Evolutionary conservation across 2,113 vertebrate genomes (phyloP), one percentile per base, ranked within the genome.

Genomic region (Verasper variegatus): DNA sequence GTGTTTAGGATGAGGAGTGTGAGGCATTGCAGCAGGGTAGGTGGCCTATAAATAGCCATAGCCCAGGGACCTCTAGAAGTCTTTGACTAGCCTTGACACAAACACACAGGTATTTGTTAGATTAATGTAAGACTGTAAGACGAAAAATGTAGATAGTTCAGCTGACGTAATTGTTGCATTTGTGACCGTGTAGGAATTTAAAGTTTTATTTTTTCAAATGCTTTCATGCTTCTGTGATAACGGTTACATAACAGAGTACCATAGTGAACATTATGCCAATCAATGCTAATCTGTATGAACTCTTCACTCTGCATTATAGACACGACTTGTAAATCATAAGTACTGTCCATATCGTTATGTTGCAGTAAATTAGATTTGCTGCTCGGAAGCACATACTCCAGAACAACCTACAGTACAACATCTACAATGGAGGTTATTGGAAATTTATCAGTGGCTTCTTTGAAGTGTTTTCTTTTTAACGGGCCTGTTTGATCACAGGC

Each of bases 21-120:
- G 76, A 88, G 72, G 75, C 78, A 82, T 57, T 89, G 86, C 86
- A 91, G 84, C 42, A 82, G 74, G 83, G 81, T 68, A 84, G 83
- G 73, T 81, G 78, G 71, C 85, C 88, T 89, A 88, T 83, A 90
- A 92, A 89, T 91, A 92, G 85, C 80, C 61, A 57, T 76, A 80
- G 86, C 90, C 82, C 58, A 62, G 70, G 76, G 83, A 86, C 80
- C 54, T 69, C 72, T 52, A 87, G 58, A 79, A 85, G 82, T 86
- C 90, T 86, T 83, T 90, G 90, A 69, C 65, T 83, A 86, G 81
- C 85, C 76, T 84, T 80, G 67, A 76, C 20, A 67, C 59, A 69
- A 54, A 58, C 62, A 42, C 54, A 31, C 54, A 2, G 31, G 63
- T 5, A 55, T 56, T 27, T 52, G 31, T 35, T 55, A 58, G 26